Conservation (phyloP, 2,797 vertebrate genomes). For the Pipistrellus pipistrellus region DNA sequence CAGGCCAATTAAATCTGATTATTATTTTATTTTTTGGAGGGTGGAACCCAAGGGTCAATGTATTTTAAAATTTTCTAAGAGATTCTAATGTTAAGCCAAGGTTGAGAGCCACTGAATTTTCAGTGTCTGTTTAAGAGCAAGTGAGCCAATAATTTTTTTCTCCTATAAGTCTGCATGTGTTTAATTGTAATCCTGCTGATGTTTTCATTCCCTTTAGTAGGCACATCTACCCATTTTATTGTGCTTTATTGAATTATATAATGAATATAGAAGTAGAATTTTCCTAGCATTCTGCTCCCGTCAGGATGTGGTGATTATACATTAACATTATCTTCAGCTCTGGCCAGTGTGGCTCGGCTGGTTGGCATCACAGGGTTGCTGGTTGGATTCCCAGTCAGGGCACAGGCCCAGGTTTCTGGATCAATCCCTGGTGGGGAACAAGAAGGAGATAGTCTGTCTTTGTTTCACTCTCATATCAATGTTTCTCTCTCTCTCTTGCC, state of each 20-base stretch:
- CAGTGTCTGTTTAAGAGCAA: neutral
- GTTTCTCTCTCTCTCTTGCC: neutral
- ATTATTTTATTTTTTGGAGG: neutral
- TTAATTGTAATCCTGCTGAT: neutral
- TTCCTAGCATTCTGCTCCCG: neutral
- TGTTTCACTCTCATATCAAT: neutral
- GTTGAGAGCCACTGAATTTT: neutral
- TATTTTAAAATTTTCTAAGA: neutral
- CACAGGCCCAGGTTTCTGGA: neutral
- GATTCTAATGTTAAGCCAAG: neutral
- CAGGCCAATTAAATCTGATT: neutral
- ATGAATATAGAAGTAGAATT: neutral
- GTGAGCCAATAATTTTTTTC: neutral
- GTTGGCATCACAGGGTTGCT: neutral
- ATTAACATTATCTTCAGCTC: conserved; percentile 15
- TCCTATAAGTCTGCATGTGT: neutral
- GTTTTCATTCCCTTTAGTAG: conserved; percentile 28
- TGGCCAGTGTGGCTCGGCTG: neutral
- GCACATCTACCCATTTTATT: neutral
- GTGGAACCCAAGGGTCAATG: neutral
- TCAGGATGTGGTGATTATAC: neutral
- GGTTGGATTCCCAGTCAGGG: neutral
- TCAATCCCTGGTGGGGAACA: neutral
- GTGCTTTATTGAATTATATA: conserved; percentile 22
- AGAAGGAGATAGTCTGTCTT: neutral